Evolutionary conservation across 1,140 invertebrate species (phyloP).

Genomic region (Caerostris darwini): DNA sequence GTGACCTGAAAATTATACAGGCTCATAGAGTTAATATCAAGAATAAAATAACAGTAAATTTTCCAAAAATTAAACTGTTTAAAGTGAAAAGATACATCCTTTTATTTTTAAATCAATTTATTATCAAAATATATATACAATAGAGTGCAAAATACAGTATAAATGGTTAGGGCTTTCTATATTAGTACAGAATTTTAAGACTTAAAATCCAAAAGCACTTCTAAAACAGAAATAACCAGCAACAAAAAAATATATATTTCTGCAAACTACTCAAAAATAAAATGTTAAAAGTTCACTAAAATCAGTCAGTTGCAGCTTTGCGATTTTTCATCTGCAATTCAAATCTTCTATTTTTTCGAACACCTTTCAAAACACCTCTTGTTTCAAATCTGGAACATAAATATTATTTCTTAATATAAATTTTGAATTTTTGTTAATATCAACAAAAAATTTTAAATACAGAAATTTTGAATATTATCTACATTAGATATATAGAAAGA

Average conservation of each 20-base stretch:
- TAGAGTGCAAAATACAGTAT: not conserved
- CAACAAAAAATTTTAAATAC: too few species aligned
- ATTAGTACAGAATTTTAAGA: not conserved
- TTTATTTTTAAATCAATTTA: not conserved
- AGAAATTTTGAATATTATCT: too few species aligned
- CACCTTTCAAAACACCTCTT: constrained; percentile 1
- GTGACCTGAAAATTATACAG: too few species aligned
- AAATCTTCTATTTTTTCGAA: constrained; percentile 58
- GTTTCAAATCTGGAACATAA: constrained; percentile 23
- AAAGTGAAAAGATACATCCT: too few species aligned
- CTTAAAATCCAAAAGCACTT: not conserved
- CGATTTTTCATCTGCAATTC: constrained; percentile 61
- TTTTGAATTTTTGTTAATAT: too few species aligned
- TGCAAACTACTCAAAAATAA: not conserved
- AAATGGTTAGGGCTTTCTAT: not conserved
- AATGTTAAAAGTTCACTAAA: not conserved
- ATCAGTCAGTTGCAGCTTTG: not conserved
- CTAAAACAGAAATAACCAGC: not conserved
- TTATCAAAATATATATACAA: constrained; percentile 18
- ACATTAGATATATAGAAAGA: too few species aligned
- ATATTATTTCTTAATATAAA: not conserved
- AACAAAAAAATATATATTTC: not conserved
- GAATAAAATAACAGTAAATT: too few species aligned
- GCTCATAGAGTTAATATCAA: too few species aligned
- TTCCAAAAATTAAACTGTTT: too few species aligned